Evolutionary conservation across 23 tunicate genomes (phyloP).

Genomic region (Corella eumyota): DNA sequence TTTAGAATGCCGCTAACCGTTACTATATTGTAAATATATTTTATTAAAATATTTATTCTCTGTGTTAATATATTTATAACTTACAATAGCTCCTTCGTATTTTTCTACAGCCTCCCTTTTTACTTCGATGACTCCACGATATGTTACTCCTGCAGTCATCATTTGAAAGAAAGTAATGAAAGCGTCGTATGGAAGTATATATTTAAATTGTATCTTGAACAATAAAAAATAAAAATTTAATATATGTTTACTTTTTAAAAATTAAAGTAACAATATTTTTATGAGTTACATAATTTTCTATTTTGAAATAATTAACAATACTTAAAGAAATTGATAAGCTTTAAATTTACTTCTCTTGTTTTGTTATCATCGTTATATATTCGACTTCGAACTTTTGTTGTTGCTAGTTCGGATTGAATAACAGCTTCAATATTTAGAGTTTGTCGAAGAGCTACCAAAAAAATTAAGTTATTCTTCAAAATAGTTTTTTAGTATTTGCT

Average conservation of each 20-base stretch:
- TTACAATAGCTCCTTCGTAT: conserved; percentile 13
- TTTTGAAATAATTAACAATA: not conserved
- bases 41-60: too few relatives aligned
- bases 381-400: conserved; percentile 17
- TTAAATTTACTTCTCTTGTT: conserved; percentile 34
- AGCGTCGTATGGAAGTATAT: conserved; percentile 15
- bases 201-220: conserved; percentile 11
- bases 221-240: too few relatives aligned
- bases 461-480: too few relatives aligned
- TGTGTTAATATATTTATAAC: too few relatives aligned
- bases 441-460: conserved; percentile 17
- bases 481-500: too few relatives aligned
- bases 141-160: conserved; percentile 18
- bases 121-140: conserved; percentile 13
- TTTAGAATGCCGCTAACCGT: too few relatives aligned
- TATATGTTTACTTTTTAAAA: too few relatives aligned
- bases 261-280: not conserved
- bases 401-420: conserved; percentile 16
- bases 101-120: conserved; percentile 11
- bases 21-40: too few relatives aligned
- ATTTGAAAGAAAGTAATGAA: conserved; percentile 13
- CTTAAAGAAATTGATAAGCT: too few relatives aligned
- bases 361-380: conserved; percentile 18
- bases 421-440: conserved; percentile 22
- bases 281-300: not conserved